Conservation (phyloP, 2,888 invertebrate genomes). For the Dolichomitus sp. region DNA sequence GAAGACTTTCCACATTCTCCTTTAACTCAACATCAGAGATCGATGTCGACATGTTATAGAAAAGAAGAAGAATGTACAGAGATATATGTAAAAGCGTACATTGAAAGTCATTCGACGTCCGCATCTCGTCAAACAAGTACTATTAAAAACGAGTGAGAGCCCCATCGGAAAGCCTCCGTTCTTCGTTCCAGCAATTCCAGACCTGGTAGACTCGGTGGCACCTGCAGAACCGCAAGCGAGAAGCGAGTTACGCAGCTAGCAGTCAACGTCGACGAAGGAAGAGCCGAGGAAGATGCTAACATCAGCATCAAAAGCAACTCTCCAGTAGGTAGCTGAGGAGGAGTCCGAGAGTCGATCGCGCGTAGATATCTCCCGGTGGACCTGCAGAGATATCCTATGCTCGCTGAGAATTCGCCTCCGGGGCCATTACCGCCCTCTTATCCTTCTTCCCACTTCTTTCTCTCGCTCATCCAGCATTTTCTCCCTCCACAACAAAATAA, state of each 20-base stretch:
- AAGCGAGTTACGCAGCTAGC: conserved; percentile 40
- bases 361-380: conserved; percentile 66
- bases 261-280: conserved; percentile 35
- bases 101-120: conserved; percentile 44
- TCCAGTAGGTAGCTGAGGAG: conserved; percentile 63
- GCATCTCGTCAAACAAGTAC: conserved; percentile 67
- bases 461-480: conserved; percentile 33
- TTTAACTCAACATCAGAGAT: too few species aligned
- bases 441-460: conserved; percentile 58
- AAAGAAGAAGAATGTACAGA: conserved; percentile 35
- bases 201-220: conserved; percentile 61
- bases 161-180: conserved; percentile 4
- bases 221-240: conserved; percentile 53
- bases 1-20: conserved; percentile 1
- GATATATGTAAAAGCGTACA: conserved; percentile 30
- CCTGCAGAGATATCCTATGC: conserved; percentile 66
- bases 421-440: conserved; percentile 74
- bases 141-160: conserved; percentile 54
- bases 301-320: conserved; percentile 1
- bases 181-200: conserved; percentile 33
- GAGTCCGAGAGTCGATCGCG: conserved; percentile 62
- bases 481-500: conserved; percentile 58
- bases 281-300: conserved; percentile 11
- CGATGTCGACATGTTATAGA: neutral
- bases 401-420: conserved; percentile 77